A percentile compares a stretch with the other conserved stretches of the same genome.
Evolutionary conservation across 1,140 invertebrate genomes (phyloP).

Genomic region (Doryteuthis pealeii): DNA sequence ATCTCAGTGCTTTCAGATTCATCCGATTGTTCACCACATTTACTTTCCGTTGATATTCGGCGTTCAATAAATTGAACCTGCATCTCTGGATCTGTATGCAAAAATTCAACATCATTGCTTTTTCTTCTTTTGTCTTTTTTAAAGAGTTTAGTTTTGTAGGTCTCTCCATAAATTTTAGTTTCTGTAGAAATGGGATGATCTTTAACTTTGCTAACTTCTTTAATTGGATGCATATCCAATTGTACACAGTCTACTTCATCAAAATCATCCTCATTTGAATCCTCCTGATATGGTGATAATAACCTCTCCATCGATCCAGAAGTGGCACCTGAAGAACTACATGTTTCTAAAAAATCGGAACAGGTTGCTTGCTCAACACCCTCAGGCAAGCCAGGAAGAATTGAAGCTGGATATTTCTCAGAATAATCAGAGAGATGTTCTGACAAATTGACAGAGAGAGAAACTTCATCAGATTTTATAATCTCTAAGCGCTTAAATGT

Average conservation of each 20-base stretch:
- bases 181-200: neutral
- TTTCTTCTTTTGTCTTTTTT: conserved; percentile 15
- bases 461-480: neutral
- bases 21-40: conserved; percentile 25
- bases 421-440: conserved; percentile 2
- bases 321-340: conserved; percentile 3
- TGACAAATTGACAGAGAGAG: conserved; percentile 5
- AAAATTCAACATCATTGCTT: conserved; percentile 33
- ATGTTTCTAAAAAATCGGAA: neutral
- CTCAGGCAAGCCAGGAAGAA: neutral
- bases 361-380: neutral
- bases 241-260: too few relatives aligned
- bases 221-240: too few relatives aligned
- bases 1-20: conserved; percentile 38
- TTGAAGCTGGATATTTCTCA: neutral
- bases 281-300: neutral
- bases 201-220: too few relatives aligned
- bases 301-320: conserved; percentile 1
- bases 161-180: neutral
- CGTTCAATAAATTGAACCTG: conserved; percentile 44
- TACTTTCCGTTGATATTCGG: conserved; percentile 40
- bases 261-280: neutral
- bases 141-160: neutral
- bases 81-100: conserved; percentile 47
- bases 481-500: neutral